phyloP scores from a whole-genome alignment of 2,797 vertebrate species.

The Xenentodon cancila region DNA sequence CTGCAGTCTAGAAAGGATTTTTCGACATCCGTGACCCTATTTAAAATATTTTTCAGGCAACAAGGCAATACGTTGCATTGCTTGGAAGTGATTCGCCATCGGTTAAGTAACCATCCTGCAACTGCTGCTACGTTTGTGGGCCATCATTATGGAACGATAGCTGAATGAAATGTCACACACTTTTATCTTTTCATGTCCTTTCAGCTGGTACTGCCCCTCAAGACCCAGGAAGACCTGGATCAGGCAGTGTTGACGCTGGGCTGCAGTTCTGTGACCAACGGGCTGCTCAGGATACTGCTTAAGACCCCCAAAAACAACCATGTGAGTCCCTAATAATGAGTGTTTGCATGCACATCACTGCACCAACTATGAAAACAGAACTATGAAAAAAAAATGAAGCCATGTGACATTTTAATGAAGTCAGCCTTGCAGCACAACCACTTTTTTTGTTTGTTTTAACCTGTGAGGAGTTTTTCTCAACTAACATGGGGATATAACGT shows the following conservation, averaged over 20 bases:
- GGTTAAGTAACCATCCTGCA: too few species aligned
- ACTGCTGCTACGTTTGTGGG: constrained; percentile 8
- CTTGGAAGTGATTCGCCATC: too few species aligned
- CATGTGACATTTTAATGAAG: neutral
- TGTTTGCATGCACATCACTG: neutral
- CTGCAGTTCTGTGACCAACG: constrained; percentile 83
- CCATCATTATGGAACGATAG: constrained; percentile 19
- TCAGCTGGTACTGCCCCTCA: constrained; percentile 87
- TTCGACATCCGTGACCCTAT: too few species aligned
- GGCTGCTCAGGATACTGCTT: constrained; percentile 87
- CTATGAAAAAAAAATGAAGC: neutral
- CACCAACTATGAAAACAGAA: neutral
- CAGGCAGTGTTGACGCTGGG: constrained; percentile 84
- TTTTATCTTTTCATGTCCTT: constrained; percentile 52
- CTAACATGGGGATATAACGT: constrained; percentile 24
- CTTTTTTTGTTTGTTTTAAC: neutral
- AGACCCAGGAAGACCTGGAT: constrained; percentile 93
- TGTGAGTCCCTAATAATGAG: constrained; percentile 71
- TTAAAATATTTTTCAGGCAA: too few species aligned
- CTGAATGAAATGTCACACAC: constrained; percentile 28
- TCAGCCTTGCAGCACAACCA: neutral
- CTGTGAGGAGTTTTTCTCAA: constrained; percentile 9
- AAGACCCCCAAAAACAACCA: constrained; percentile 89
- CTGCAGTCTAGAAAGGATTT: too few species aligned
- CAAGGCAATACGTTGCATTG: too few species aligned